phyloP scores from a whole-genome alignment of 1,140 invertebrate genomes.

The Scaptomyza montana region DNA sequence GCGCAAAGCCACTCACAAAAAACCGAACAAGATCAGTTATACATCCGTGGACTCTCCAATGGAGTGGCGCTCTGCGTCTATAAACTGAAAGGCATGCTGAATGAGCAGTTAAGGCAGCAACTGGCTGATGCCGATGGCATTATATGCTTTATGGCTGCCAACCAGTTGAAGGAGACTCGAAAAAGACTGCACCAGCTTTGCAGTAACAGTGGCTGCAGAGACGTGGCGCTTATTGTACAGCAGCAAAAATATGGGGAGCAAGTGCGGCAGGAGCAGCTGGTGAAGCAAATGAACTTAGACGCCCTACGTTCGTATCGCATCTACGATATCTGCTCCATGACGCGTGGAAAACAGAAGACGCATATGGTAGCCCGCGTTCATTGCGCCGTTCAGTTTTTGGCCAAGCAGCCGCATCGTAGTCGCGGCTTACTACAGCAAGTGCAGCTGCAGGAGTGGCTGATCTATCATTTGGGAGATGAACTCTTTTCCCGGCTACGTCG shows the following conservation, averaged over 20 bases:
- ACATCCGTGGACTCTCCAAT: slow-evolving; percentile 54
- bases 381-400: slow-evolving; percentile 53
- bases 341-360: slow-evolving; percentile 25
- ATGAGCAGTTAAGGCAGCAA: slow-evolving; percentile 1
- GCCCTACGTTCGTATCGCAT: slow-evolving; percentile 20
- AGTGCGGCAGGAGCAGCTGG: slow-evolving; percentile 10
- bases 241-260: slow-evolving; percentile 35
- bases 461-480: slow-evolving; percentile 83
- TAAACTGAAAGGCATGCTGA: slow-evolving; percentile 43
- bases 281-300: slow-evolving; percentile 56
- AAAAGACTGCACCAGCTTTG: slow-evolving; percentile 21
- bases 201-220: slow-evolving; percentile 9
- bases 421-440: slow-evolving; percentile 28
- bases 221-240: slow-evolving; percentile 53
- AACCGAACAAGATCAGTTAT: slow-evolving; percentile 5
- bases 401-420: slow-evolving; percentile 21
- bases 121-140: slow-evolving; percentile 58
- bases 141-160: slow-evolving; percentile 50
- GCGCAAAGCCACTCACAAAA: neutral
- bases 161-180: neutral
- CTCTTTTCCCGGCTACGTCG: slow-evolving; percentile 87
- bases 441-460: slow-evolving; percentile 45
- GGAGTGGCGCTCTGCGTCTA: slow-evolving; percentile 75
- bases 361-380: slow-evolving; percentile 48
- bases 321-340: slow-evolving; percentile 8